These are phyloP conservation scores for Caradrina clavipalpis DNA, from an alignment of 2,888 invertebrate genomes.

Conservation along the genomic window DNA sequence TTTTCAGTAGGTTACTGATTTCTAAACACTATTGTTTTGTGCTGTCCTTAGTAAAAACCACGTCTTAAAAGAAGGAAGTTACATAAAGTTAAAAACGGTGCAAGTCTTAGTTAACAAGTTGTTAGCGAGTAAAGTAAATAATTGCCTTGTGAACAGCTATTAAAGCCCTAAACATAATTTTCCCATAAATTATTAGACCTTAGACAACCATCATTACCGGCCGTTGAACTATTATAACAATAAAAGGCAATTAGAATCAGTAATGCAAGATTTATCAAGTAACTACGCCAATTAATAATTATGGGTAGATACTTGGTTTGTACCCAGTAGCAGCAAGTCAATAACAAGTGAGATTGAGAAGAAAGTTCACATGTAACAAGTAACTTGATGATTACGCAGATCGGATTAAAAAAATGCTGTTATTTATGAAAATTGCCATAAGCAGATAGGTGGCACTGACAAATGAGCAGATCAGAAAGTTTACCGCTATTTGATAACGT, in stretches of 20 bases:
- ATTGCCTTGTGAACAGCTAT: constrained; percentile 5
- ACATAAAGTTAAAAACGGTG: neutral
- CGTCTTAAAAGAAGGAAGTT: too few species aligned
- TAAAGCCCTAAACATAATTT: constrained; percentile 13
- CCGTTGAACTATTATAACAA: constrained; percentile 4
- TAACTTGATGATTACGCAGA: neutral
- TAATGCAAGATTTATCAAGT: constrained; percentile 3
- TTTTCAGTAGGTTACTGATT: too few species aligned
- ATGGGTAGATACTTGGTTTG: neutral
- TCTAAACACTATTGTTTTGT: too few species aligned
- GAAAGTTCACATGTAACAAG: constrained; percentile 15
- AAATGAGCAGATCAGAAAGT: constrained; percentile 31
- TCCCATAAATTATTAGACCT: constrained; percentile 11
- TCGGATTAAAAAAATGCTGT: constrained; percentile 10
- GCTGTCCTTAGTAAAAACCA: too few species aligned
- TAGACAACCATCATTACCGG: constrained; percentile 7
- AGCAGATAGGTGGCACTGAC: constrained; percentile 4
- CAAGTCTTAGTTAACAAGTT: neutral
- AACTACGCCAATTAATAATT: constrained; percentile 4
- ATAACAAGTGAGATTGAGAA: neutral
- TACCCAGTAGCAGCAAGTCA: neutral
- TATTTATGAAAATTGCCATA: constrained; percentile 4
- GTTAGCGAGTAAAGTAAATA: constrained; percentile 1
- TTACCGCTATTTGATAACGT: neutral
- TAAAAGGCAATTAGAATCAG: constrained; percentile 14